phyloP scores from a whole-genome alignment of 2,113 vertebrate genomes.

The Oreochromis spilurus region DNA sequence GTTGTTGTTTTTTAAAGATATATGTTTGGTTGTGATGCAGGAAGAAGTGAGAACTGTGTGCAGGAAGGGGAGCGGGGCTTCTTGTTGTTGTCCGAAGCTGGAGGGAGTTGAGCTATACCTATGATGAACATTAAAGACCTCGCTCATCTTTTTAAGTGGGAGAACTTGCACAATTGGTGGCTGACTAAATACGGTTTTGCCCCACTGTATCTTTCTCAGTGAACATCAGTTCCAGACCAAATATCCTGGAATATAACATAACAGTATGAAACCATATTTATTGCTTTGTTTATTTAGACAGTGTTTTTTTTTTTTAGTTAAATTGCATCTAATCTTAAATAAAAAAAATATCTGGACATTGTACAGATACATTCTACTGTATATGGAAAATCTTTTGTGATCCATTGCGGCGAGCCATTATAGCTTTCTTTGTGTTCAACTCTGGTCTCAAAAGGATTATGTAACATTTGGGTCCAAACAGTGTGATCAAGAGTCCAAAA shows the following conservation, averaged over 20 bases:
- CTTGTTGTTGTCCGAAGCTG: background rate
- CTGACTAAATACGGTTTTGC: background rate
- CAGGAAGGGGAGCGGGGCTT: background rate
- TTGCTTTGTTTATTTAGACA: background rate
- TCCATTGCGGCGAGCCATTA: background rate
- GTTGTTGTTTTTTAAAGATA: background rate
- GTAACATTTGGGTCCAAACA: no score
- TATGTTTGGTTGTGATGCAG: background rate
- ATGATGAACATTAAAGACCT: background rate
- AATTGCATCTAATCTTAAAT: background rate
- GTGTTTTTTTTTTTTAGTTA: background rate
- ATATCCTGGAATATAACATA: background rate
- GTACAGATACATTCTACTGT: background rate
- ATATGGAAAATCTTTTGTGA: background rate
- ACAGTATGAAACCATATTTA: background rate
- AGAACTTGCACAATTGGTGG: background rate
- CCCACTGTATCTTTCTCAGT: background rate
- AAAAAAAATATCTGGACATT: background rate
- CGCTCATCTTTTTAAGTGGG: background rate
- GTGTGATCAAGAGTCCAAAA: no score
- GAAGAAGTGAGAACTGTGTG: background rate
- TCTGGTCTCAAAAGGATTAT: no score
- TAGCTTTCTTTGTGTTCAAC: no score
- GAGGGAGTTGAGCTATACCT: background rate
- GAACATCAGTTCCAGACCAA: background rate